Conservation (phyloP, 2,888 invertebrate species). For the Epinotia demarniana region DNA sequence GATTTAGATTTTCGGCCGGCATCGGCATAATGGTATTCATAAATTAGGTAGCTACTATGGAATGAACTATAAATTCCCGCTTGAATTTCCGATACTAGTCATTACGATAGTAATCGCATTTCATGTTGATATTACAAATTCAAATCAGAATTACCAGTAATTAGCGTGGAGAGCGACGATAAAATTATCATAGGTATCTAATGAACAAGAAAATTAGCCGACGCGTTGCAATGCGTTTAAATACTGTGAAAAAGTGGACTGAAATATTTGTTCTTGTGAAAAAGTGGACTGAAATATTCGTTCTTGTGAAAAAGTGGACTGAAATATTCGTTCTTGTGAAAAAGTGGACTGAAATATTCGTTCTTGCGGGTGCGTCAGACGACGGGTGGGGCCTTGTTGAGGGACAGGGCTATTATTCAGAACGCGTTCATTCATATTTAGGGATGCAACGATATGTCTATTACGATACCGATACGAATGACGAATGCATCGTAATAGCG, state of each 20-base stretch:
- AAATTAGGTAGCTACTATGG: neutral
- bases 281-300: neutral
- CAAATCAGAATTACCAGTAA: slow-evolving; percentile 1
- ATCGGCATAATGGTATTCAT: neutral
- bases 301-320: neutral
- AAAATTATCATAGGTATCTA: slow-evolving; percentile 9
- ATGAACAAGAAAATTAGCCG: slow-evolving; percentile 18
- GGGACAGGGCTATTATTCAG: too few species aligned
- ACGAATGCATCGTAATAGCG: too few species aligned
- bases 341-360: neutral
- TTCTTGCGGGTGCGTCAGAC: neutral
- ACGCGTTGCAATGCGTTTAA: neutral
- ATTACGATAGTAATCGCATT: neutral
- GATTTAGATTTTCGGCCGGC: too few species aligned
- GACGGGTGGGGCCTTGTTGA: neutral
- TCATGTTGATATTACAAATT: slow-evolving; percentile 1
- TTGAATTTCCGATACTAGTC: neutral
- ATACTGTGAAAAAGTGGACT: neutral
- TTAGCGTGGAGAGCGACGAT: slow-evolving; percentile 2
- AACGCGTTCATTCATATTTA: too few species aligned
- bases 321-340: too few species aligned
- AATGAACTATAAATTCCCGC: neutral
- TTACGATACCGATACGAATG: too few species aligned
- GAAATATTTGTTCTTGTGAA: neutral
- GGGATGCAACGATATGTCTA: too few species aligned